Base-by-base conservation (phyloP, 2,888 invertebrate genomes). In the Suillia variegata region DNA sequence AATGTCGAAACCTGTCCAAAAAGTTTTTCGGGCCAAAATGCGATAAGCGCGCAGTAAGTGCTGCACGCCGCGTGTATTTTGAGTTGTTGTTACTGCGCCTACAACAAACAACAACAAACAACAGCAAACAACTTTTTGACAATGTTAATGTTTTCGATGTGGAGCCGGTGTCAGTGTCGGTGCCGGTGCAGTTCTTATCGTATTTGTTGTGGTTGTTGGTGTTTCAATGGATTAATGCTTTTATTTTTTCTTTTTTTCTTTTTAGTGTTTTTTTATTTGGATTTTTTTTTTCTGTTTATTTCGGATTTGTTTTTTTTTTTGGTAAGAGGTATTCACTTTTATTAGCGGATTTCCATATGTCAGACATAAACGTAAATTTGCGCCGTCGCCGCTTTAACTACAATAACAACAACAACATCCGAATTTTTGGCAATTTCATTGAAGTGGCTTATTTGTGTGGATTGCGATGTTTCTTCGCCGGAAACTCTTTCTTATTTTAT, bases 281-380 rank as follows among this genome's bases (percentile, higher is more conserved):
- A n/a, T n/a, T n/a, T 38, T 38, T 8, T n/a, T 20, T 17, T 17
- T 20, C 6, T 45, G 18, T 13, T 20, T 17, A 13, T 13, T 38
- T 38, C 38, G 6, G 12, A n/a, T 38, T n/a, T 38, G n/a, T 5
- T 38, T 26, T 26, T 26, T n/a, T 38, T 5, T 4, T n/a, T 10
- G 38, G 38, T n/a, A 13, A 4, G 38, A 10, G 38, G 13, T 38
- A 4, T n/a, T 38, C 61, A 61, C 49, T 70, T 65, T 68, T 66
- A 68, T 68, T 59, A 59, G 59, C 62, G 62, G 70, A 72, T 72
- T 72, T 73, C 67, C 70, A 64, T 71, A 59, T 75, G 71, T 70
- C 67, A 74, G 73, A 71, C 63, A 75, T 73, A 74, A 75, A 75
- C 71, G 74, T 73, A 63, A 74, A 74, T 75, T 74, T 74, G 70